Conservation (phyloP, 1,140 invertebrate genomes). For the Venturia canescens region DNA sequence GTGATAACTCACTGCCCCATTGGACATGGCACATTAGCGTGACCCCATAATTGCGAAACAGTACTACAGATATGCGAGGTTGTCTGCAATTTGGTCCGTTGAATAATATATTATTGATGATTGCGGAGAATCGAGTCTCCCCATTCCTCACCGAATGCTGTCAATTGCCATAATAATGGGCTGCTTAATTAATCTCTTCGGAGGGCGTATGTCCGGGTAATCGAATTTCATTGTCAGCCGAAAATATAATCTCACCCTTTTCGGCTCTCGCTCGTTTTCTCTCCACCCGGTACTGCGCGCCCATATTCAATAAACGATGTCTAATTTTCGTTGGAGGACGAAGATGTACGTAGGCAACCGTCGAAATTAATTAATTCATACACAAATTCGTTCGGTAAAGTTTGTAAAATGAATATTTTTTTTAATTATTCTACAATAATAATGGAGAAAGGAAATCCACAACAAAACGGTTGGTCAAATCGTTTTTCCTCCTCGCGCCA, state of each 20-base stretch:
- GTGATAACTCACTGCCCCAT: background rate
- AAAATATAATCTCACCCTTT: conserved; percentile 1
- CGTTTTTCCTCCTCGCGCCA: background rate
- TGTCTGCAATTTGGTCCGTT: background rate
- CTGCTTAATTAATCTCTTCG: background rate
- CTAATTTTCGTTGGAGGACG: conserved; percentile 3
- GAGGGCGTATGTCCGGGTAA: background rate
- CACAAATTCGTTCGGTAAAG: background rate
- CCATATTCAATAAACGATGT: background rate
- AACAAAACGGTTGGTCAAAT: background rate
- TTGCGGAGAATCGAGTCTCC: conserved; percentile 5
- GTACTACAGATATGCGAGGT: background rate
- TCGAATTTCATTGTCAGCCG: conserved; percentile 14
- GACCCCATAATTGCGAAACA: background rate
- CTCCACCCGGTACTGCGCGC: background rate
- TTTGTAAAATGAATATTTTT: background rate
- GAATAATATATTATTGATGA: background rate
- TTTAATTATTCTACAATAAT: background rate
- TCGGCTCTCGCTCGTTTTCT: background rate
- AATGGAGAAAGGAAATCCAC: background rate
- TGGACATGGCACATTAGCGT: background rate
- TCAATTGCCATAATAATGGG: conserved; percentile 18
- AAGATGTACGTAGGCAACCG: background rate
- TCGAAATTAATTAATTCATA: background rate
- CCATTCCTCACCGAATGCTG: background rate